Percentiles rank a stretch among this genome's conserved stretches.
Conservation (phyloP, 2,797 vertebrate genomes). For the Ptychobarbus kaznakovi region DNA sequence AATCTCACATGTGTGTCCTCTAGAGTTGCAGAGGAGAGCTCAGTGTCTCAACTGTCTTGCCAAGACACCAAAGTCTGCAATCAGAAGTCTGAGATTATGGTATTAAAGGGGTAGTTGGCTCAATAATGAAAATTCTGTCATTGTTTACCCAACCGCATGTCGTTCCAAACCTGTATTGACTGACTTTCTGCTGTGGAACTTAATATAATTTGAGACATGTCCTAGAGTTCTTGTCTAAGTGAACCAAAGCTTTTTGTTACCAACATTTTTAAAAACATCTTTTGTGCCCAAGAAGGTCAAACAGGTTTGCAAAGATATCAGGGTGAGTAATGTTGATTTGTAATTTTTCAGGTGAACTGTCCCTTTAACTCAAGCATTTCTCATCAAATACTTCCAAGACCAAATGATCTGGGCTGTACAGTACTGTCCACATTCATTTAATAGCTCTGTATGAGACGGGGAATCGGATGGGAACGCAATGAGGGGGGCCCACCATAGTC, state of each 20-base stretch:
- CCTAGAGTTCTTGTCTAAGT: neutral
- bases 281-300: neutral
- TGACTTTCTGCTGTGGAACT: neutral
- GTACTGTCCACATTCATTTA: slow-evolving; percentile 18
- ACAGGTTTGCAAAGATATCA: too few relatives aligned
- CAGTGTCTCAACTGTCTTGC: neutral
- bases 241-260: neutral
- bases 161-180: neutral
- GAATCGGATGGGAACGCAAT: neutral
- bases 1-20: neutral
- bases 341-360: neutral
- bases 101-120: slow-evolving; percentile 14
- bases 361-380: neutral
- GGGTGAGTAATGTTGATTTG: neutral
- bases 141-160: neutral
- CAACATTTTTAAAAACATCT: neutral
- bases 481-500: neutral
- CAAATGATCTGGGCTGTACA: neutral
- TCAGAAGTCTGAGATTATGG: slow-evolving; percentile 12
- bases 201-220: neutral
- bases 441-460: neutral
- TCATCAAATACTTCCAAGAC: slow-evolving; percentile 2
- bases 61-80: slow-evolving; percentile 3
- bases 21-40: slow-evolving; percentile 5
- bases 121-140: neutral